Base-by-base conservation (phyloP, 1,140 invertebrate genomes). In the Zaprionus camerounensis region DNA sequence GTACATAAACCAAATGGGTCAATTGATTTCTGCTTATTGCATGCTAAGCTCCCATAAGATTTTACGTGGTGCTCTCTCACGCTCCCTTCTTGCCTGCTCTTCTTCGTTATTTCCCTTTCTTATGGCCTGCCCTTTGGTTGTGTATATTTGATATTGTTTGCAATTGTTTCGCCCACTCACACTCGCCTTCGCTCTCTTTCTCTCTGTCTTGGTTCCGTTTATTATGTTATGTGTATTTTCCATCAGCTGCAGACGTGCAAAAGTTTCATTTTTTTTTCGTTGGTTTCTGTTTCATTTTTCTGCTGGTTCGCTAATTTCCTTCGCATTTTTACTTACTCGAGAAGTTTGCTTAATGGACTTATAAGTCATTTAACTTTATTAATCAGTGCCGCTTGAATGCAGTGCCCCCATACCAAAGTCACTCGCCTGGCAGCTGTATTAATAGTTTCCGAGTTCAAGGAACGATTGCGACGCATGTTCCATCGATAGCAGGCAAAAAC, bases 21-120 rank as follows among this genome's bases (percentile, higher is more conserved):
- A 86, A 86, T 86, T 86, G 80, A 85, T 86, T 86, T 81, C 76
- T 82, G 79, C 82, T 86, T 84, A 84, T 84, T 86, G 79, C 82
- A 86, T 86, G 82, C 73, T 80, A 80, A 82, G 82, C 78, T 79
- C 64, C 82, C 78, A 85, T 81, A 77, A 81, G 71, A 85, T 78
- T 85, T 85, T 69, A 84, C 63, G 69, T 73, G 77, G 70, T 73
- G 57, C 70, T 31, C 51, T 49, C 64, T 28, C 12, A 46, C 61
- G n/a, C 5, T 20, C 24, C 53, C 20, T 44, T 38, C 56, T 5
- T 41, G 20, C 53, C 41, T 53, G 5, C 53, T 67, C 49, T 67
- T 20, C 57, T 28, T 28, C 46, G 38, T 26, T 22, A 57, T 44
- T 31, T 38, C 31, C 51, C 17, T 6, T 9, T n/a, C 31, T 24